phyloP scores from a whole-genome alignment of 2,797 vertebrate genomes.

The Myoxocephalus aenaeus region DNA sequence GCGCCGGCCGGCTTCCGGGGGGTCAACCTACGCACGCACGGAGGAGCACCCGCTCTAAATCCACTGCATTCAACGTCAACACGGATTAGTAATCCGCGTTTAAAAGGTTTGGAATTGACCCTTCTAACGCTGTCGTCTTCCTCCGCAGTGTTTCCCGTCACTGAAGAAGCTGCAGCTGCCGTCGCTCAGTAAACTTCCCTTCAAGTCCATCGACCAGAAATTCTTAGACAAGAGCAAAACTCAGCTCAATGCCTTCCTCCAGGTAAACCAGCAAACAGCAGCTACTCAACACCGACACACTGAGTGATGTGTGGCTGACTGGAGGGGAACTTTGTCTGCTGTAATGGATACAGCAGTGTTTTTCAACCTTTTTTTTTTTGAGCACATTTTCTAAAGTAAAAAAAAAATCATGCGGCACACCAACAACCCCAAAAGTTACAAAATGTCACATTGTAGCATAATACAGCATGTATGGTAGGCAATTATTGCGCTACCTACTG shows the following conservation, averaged over 20 bases:
- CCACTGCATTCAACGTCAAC: not conserved
- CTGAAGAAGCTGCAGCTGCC: conserved; percentile 98
- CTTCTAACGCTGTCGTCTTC: not conserved
- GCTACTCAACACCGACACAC: not conserved
- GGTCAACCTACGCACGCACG: too few species aligned
- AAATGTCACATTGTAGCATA: too few species aligned
- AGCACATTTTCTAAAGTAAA: too few species aligned
- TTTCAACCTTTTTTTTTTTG: too few species aligned
- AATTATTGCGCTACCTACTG: too few species aligned
- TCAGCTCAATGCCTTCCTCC: conserved; percentile 95
- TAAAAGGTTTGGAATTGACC: not conserved
- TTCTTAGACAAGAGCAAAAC: conserved; percentile 98
- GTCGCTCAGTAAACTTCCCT: conserved; percentile 97
- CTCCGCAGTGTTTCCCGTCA: conserved; percentile 92
- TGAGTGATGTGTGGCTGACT: not conserved
- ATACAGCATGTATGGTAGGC: too few species aligned
- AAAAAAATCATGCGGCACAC: too few species aligned
- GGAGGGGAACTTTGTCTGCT: not conserved
- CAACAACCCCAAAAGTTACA: too few species aligned
- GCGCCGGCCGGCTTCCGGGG: too few species aligned
- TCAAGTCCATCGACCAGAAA: conserved; percentile 98
- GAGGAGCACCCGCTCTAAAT: too few species aligned
- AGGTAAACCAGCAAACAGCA: conserved; percentile 83
- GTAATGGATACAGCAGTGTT: not conserved
- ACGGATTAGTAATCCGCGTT: not conserved